phyloP scores from a whole-genome alignment of 30 jellyfish, hydroid and myxozoan genomes.

The Phacellophora camtschatica region DNA sequence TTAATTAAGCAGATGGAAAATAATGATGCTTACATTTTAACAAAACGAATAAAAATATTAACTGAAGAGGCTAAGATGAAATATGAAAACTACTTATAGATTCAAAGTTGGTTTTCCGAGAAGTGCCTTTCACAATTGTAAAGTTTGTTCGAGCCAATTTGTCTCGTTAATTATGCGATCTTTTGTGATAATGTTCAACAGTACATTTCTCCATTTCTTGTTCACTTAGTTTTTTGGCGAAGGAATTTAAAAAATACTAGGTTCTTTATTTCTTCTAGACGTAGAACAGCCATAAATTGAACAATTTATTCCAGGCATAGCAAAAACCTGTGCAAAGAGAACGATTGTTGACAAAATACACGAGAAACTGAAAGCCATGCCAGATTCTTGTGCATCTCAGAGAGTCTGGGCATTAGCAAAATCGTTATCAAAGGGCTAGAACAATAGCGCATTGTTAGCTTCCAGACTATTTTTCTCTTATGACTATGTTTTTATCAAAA shows the following conservation, averaged over 20 bases:
- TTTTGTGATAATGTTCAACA: conserved; percentile 18
- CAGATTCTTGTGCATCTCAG: conserved; percentile 4
- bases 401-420: conserved; percentile 43
- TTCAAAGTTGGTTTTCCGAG: conserved; percentile 21
- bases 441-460: conserved; percentile 49
- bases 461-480: conserved; percentile 10
- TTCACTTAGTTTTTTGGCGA: conserved; percentile 19
- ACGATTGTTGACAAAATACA: not conserved
- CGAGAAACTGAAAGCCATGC: not conserved
- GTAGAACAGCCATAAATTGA: conserved; percentile 45
- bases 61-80: not conserved
- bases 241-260: conserved; percentile 33
- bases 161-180: conserved; percentile 21
- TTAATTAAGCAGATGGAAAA: too few species aligned
- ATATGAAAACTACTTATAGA: conserved; percentile 1
- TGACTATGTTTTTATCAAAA: not conserved
- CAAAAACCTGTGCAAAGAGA: not conserved
- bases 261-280: conserved; percentile 29
- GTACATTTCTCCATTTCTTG: conserved; percentile 53
- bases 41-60: too few species aligned
- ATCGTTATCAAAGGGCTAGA: conserved; percentile 37
- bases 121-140: conserved; percentile 39
- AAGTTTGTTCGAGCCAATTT: conserved; percentile 26
- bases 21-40: too few species aligned
- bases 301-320: conserved; percentile 41